Evolutionary conservation across 2,113 vertebrate species (phyloP), one percentile per base, ranked within the genome.

Genomic region (Hyla sarda): DNA sequence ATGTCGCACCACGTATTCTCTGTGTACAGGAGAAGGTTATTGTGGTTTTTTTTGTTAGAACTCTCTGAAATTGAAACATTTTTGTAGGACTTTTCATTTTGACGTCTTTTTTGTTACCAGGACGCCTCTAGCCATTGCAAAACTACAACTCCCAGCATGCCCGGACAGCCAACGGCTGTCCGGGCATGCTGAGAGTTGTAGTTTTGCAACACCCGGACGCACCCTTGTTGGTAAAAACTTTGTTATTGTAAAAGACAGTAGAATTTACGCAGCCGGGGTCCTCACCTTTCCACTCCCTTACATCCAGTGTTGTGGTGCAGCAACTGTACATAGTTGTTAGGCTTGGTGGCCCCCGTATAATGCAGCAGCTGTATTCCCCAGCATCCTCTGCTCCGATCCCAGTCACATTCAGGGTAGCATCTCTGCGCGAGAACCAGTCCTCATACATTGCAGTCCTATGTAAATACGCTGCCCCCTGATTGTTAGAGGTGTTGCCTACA

Each of bases 281-380:
- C 54, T 82, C 41, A 67, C 79, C 60, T 28, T 25, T 67, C 16
- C 34, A 45, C 37, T 28, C 7, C 41, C 41, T 11, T 37, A 82
- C 79, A 48, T 30, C 0, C 32, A 82, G 41, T 2, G 2, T 30
- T 14, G 32, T 47, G 6, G 58, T 47, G 45, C 79, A 67, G 23
- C 45, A 62, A 16, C 32, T 41, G 41, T 30, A 17, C 10, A 10
- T 13, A n/a, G 41, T 19, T 48, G 0, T 6, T 11, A 23, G 34
- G 25, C 37, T 11, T 5, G 13, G 21, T 13, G 37, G 14, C 4
- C 41, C 8, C 16, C 11, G 23, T 67, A 19, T 10, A 1, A 67
- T 47, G 60, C 79, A 82, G 17, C 79, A 82, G 23, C 37, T 30
- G 45, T 82, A 82, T 41, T 82, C 60, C 62, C 79, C 79, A 13